These are phyloP conservation scores for Drosophila fungiperda DNA, from an alignment of 2,888 invertebrate species.

Conservation along the genomic window DNA sequence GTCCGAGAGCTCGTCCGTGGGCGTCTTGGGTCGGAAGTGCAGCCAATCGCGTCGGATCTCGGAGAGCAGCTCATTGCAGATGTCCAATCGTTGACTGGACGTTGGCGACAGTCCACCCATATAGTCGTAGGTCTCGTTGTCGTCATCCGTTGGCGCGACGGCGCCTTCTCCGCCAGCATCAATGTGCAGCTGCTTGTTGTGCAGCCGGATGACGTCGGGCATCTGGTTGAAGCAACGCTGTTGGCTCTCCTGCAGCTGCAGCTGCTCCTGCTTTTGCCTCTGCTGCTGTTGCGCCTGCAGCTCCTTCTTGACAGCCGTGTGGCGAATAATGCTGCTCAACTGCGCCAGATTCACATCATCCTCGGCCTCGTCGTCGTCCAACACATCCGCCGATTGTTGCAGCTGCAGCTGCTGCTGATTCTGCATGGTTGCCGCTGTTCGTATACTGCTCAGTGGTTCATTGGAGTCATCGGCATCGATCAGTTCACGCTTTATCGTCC, in stretches of 20 bases:
- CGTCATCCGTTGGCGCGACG: slow-evolving; percentile 33
- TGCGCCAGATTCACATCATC: slow-evolving; percentile 84
- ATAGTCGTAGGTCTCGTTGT: slow-evolving; percentile 62
- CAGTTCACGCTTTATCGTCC: slow-evolving; percentile 82
- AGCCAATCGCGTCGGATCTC: slow-evolving; percentile 84
- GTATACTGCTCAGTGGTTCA: slow-evolving; percentile 81
- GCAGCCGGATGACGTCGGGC: slow-evolving; percentile 79
- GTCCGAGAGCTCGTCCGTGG: slow-evolving; percentile 76
- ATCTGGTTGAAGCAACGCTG: slow-evolving; percentile 70
- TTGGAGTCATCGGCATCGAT: slow-evolving; percentile 83
- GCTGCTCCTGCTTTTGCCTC: slow-evolving; percentile 38
- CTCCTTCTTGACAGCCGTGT: slow-evolving; percentile 81
- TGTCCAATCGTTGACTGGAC: slow-evolving; percentile 81
- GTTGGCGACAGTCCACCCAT: slow-evolving; percentile 80
- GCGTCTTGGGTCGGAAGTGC: slow-evolving; percentile 85
- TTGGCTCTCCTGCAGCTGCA: slow-evolving; percentile 46
- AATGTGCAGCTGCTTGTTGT: slow-evolving; percentile 58
- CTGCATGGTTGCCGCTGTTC: slow-evolving; percentile 53
- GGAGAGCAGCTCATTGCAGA: slow-evolving; percentile 83
- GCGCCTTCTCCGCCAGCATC: slow-evolving; percentile 42
- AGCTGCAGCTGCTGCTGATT: slow-evolving; percentile 25
- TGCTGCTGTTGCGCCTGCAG: slow-evolving; percentile 69
- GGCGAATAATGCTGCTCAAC: slow-evolving; percentile 83
- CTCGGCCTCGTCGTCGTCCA: slow-evolving; percentile 81
- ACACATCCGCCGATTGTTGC: slow-evolving; percentile 27